These are phyloP conservation scores for Drosophila orena DNA, from an alignment of 1,140 invertebrate species.

Conservation along the genomic window DNA sequence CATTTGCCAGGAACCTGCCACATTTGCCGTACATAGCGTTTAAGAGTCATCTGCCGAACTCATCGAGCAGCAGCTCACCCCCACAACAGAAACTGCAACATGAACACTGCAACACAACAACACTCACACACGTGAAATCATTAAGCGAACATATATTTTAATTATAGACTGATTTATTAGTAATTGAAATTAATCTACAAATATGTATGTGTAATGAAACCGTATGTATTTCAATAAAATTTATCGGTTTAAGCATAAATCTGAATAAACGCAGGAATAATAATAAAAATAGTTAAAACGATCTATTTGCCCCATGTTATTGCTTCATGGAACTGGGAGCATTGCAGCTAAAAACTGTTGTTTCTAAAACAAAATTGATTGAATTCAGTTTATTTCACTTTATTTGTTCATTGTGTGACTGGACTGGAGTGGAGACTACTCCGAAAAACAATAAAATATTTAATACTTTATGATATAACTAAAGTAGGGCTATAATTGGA, in stretches of 20 bases:
- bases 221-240: conserved; percentile 66
- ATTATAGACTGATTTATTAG: conserved; percentile 84
- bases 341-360: not conserved
- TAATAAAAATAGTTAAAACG: conserved; percentile 65
- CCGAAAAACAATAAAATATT: conserved; percentile 64
- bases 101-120: conserved; percentile 30
- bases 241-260: conserved; percentile 75
- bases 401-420: conserved; percentile 23
- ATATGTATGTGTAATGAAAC: conserved; percentile 65
- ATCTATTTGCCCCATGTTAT: conserved; percentile 15
- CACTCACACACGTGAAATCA: conserved; percentile 62
- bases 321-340: not conserved
- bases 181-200: conserved; percentile 83
- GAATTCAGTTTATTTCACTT: conserved; percentile 8
- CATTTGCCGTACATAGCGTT: conserved; percentile 50
- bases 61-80: conserved; percentile 61
- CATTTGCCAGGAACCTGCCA: conserved; percentile 45
- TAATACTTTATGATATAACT: conserved; percentile 57
- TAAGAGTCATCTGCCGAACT: conserved; percentile 55
- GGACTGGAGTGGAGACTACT: conserved; percentile 26
- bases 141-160: conserved; percentile 83
- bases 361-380: not conserved
- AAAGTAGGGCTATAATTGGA: conserved; percentile 45
- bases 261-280: conserved; percentile 81
- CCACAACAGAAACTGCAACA: conserved; percentile 30